Percentiles rank a stretch among this genome's conserved stretches.
Conservation (phyloP, 2,113 vertebrate species). For the Macroglossus sobrinus region DNA sequence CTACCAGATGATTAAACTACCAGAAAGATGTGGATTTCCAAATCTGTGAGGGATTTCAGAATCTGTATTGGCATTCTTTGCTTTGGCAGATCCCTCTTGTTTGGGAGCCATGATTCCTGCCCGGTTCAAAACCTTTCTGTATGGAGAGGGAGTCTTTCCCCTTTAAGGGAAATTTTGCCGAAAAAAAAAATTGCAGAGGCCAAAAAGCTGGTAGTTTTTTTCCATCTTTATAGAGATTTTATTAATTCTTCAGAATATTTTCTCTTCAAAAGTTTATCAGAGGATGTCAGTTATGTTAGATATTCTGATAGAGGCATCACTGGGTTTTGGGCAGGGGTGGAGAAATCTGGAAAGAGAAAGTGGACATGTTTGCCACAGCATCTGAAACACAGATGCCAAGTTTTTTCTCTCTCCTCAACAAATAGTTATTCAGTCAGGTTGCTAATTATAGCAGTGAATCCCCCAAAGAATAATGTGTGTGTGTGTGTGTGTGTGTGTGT, state of each 20-base stretch:
- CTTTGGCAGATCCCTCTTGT: not conserved
- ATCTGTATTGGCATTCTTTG: not conserved
- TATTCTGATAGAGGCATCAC: not conserved
- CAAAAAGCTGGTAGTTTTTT: not conserved
- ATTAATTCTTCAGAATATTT: constrained; percentile 21
- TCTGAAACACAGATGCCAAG: not conserved
- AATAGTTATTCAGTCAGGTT: not conserved
- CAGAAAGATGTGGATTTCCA: not conserved
- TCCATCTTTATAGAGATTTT: not conserved
- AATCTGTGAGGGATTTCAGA: not conserved
- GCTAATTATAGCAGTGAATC: not conserved
- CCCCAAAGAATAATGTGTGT: not conserved
- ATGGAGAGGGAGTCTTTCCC: not conserved
- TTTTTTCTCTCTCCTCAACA: not conserved
- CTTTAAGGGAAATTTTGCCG: not conserved
- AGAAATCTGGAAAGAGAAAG: not conserved
- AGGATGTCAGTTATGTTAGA: not conserved
- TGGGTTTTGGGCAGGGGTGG: not conserved
- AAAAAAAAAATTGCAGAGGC: not conserved
- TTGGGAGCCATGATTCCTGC: not conserved
- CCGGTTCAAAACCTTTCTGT: not conserved
- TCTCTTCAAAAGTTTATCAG: not conserved
- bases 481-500: too few relatives aligned
- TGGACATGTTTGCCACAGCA: not conserved
- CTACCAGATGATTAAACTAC: not conserved